These are phyloP conservation scores for Romanogobio albipinnatus DNA, from an alignment of 2,113 vertebrate genomes.

Conservation along the genomic window DNA sequence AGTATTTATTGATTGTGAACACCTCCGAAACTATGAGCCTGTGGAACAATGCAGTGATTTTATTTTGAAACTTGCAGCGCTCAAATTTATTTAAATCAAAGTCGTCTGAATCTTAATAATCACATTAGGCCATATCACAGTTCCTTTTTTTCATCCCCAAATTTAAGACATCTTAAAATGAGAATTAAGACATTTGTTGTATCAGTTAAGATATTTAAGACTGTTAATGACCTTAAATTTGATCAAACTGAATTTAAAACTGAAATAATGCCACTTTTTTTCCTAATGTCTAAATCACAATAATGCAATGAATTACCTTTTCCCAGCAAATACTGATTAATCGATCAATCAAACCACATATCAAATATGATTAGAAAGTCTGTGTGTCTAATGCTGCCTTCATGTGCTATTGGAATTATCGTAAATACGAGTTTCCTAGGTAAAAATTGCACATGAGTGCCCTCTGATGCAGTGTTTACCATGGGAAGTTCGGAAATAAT, in stretches of 20 bases:
- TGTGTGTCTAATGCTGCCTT: neutral
- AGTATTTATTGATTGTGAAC: neutral
- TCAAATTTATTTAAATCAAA: conserved; percentile 3
- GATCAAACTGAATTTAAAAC: neutral
- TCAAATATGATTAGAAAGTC: neutral
- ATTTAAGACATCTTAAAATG: neutral
- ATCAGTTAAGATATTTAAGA: neutral
- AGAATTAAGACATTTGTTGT: neutral
- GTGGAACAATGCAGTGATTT: neutral
- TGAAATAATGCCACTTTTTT: neutral
- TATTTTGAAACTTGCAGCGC: neutral
- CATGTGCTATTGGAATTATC: no score
- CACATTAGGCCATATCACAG: neutral
- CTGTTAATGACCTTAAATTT: neutral
- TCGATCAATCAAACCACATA: neutral
- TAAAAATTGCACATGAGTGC: no score
- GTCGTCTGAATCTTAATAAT: neutral
- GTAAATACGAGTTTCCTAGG: no score
- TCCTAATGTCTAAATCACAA: neutral
- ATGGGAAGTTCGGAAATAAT: no score
- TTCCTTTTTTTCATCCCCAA: neutral
- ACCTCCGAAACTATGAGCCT: neutral
- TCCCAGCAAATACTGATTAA: neutral
- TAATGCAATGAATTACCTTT: neutral
- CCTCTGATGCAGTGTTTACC: no score